These are phyloP conservation scores for Centropyge bicolor DNA, from an alignment of 2,797 vertebrate species.

Conservation along the genomic window DNA sequence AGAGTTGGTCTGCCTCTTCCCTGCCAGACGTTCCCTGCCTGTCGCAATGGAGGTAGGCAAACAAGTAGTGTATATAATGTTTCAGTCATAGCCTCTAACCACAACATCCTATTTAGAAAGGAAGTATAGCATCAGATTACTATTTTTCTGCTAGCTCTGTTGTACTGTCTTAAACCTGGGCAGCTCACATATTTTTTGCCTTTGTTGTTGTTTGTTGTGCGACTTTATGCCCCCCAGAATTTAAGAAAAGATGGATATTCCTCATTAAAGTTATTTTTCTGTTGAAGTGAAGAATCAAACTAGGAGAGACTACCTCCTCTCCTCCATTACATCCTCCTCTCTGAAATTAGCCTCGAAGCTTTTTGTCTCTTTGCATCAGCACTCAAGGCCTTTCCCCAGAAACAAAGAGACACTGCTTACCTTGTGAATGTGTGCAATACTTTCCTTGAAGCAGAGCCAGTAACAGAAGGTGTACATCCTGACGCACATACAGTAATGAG, in stretches of 20 bases:
- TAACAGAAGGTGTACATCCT: constrained; percentile 18
- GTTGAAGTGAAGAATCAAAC: constrained; percentile 10
- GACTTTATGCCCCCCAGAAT: neutral
- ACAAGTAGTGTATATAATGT: constrained; percentile 19
- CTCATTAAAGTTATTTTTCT: neutral
- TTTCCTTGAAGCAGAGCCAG: constrained; percentile 36
- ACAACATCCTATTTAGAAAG: constrained; percentile 9
- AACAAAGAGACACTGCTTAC: constrained; percentile 34
- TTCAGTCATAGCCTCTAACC: constrained; percentile 15
- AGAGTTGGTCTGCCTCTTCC: constrained; percentile 89
- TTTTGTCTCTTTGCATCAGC: constrained; percentile 16
- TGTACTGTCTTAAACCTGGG: constrained; percentile 6
- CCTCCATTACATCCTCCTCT: constrained; percentile 14
- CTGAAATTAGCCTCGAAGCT: constrained; percentile 29
- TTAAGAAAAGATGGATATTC: neutral
- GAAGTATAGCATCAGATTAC: constrained; percentile 2
- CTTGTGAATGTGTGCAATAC: constrained; percentile 30
- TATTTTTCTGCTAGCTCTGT: constrained; percentile 14
- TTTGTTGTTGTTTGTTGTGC: too few species aligned
- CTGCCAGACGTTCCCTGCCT: constrained; percentile 94
- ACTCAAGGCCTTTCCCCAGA: constrained; percentile 29
- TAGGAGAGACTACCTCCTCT: constrained; percentile 1
- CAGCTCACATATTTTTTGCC: constrained; percentile 1
- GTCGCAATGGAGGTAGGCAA: constrained; percentile 91
- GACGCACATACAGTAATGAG: constrained; percentile 6